A percentile compares a stretch with the other conserved stretches of the same genome.
phyloP scores from a whole-genome alignment of 2,113 vertebrate species.

The Petroica traversi region DNA sequence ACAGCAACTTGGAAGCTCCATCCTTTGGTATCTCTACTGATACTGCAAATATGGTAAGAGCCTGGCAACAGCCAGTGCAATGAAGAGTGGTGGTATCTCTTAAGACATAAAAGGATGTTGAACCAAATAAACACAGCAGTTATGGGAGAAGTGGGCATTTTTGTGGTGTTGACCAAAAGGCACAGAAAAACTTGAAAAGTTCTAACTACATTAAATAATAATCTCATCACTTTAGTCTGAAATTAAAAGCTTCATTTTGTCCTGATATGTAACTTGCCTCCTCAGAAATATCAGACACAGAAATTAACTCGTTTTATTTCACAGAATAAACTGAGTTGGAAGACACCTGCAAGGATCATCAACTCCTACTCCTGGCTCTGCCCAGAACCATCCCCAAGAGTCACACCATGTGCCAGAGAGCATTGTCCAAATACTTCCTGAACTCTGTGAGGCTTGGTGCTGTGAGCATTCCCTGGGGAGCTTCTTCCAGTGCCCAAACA shows the following conservation, averaged over 20 bases:
- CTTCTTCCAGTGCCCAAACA: too few relatives aligned
- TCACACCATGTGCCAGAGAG: background rate
- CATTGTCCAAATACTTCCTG: background rate
- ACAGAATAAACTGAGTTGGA: background rate
- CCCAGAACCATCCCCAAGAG: background rate
- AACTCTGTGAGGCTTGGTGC: background rate
- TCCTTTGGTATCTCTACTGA: background rate
- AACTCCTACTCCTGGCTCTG: background rate
- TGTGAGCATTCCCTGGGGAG: background rate
- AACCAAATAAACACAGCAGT: background rate
- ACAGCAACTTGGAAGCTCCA: rapidly evolving
- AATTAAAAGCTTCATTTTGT: background rate
- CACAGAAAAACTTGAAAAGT: background rate
- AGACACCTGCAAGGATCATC: background rate
- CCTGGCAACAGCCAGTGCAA: rapidly evolving
- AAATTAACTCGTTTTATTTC: background rate
- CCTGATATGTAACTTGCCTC: rapidly evolving
- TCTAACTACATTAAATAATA: background rate
- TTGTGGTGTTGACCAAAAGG: background rate
- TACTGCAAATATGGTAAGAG: background rate
- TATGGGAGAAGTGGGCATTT: background rate
- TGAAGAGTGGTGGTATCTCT: background rate
- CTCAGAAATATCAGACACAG: background rate
- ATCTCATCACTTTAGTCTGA: background rate
- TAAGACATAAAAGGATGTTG: background rate